Evolutionary conservation across 2,797 vertebrate species (phyloP).

Genomic region (Syngnathus rostellatus): DNA sequence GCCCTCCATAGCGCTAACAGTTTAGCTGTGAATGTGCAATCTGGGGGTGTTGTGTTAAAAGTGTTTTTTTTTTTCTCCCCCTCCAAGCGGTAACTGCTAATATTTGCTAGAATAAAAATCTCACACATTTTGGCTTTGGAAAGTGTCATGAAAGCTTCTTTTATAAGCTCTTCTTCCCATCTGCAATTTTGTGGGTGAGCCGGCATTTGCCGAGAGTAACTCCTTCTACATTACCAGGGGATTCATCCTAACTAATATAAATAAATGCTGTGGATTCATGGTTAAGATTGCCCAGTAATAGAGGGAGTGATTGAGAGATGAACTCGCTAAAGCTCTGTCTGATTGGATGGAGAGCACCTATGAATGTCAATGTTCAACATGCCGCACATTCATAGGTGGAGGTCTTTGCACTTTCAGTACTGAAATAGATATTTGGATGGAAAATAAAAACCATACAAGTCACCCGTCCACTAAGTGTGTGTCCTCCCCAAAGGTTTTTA

Average conservation of each 20-base stretch:
- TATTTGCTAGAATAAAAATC: not conserved
- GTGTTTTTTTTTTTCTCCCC: conserved; percentile 32
- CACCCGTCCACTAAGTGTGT: conserved; percentile 20
- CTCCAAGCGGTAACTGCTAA: not conserved
- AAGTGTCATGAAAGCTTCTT: not conserved
- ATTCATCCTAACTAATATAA: not conserved
- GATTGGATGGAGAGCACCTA: too few species aligned
- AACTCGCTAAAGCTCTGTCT: too few species aligned
- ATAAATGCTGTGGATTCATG: not conserved
- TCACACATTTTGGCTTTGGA: not conserved
- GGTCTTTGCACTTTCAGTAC: not conserved
- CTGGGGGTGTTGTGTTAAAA: conserved; percentile 36
- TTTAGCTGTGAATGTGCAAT: conserved; percentile 40
- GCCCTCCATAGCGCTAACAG: conserved; percentile 47
- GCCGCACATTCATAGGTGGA: too few species aligned
- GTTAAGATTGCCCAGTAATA: too few species aligned
- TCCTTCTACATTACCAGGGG: not conserved
- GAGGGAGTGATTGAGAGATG: too few species aligned
- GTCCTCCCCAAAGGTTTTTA: conserved; percentile 19
- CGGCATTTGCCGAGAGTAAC: not conserved
- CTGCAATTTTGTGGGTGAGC: not conserved
- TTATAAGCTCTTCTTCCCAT: not conserved
- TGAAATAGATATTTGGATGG: not conserved
- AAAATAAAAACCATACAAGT: conserved; percentile 3
- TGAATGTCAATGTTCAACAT: too few species aligned